A percentile compares a stretch with the other conserved stretches of the same genome.
Evolutionary conservation across 2,113 vertebrate genomes (phyloP).

Genomic region (Rhagologus leucostigma): DNA sequence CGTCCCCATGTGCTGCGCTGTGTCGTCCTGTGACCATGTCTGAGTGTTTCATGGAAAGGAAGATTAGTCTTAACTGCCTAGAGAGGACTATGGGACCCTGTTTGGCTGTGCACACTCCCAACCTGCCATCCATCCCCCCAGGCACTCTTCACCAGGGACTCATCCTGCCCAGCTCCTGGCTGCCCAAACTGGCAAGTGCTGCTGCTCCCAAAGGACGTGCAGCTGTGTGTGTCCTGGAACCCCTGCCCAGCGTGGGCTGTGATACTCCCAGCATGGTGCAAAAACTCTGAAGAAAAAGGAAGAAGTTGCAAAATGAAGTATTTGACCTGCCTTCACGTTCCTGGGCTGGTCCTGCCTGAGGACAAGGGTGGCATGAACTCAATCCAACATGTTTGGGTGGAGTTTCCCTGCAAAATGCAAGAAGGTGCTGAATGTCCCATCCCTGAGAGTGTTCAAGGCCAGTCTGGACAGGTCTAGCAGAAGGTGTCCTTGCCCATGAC

Average conservation of each 20-base stretch:
- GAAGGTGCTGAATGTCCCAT: neutral
- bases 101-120: neutral
- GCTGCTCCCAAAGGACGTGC: neutral
- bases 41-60: neutral
- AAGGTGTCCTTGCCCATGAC: neutral
- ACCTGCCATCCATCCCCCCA: neutral
- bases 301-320: neutral
- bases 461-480: neutral
- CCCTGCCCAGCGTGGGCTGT: neutral
- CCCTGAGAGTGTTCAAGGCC: neutral
- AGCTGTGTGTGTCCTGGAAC: neutral
- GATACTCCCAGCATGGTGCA: neutral
- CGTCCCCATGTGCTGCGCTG: neutral
- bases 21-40: neutral
- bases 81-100: neutral
- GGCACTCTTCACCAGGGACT: neutral
- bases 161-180: neutral
- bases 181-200: neutral
- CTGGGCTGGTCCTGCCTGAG: neutral
- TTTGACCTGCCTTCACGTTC: neutral
- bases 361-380: neutral
- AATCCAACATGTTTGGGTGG: neutral
- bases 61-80: neutral
- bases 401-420: neutral
- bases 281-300: neutral